Percentiles rank a stretch among this genome's conserved stretches.
phyloP scores from a whole-genome alignment of 2,888 invertebrate genomes.

The Onchidella celtica region DNA sequence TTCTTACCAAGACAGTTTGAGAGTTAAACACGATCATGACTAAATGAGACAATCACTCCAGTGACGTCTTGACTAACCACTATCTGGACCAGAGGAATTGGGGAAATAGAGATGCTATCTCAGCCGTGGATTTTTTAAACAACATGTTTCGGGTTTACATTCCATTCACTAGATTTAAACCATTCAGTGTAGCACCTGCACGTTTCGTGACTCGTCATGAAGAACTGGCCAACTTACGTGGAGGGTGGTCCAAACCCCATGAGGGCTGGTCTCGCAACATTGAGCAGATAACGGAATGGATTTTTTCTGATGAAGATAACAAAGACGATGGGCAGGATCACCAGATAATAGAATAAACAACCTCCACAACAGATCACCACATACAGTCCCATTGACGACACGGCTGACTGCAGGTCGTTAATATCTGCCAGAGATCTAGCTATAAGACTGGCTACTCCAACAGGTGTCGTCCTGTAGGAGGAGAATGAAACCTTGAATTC shows the following conservation, averaged over 20 bases:
- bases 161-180: no score
- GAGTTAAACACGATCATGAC: no score
- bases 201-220: no score
- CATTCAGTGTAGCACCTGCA: no score
- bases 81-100: no score
- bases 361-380: slow-evolving; percentile 64
- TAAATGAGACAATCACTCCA: no score
- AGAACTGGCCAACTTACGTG: slow-evolving; percentile 70
- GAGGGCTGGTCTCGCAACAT: slow-evolving; percentile 63
- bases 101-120: no score
- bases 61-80: no score
- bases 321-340: slow-evolving; percentile 63
- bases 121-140: no score
- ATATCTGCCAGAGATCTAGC: slow-evolving; percentile 67
- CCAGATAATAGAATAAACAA: slow-evolving; percentile 63
- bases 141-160: no score
- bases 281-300: slow-evolving; percentile 61
- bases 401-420: slow-evolving; percentile 57
- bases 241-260: slow-evolving; percentile 68
- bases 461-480: slow-evolving; percentile 64
- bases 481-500: background rate
- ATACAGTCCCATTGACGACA: slow-evolving; percentile 66
- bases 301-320: slow-evolving; percentile 62
- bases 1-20: no score
- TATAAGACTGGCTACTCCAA: slow-evolving; percentile 69